Conservation (phyloP, 2,888 invertebrate genomes). For the Cistogaster globosa region DNA sequence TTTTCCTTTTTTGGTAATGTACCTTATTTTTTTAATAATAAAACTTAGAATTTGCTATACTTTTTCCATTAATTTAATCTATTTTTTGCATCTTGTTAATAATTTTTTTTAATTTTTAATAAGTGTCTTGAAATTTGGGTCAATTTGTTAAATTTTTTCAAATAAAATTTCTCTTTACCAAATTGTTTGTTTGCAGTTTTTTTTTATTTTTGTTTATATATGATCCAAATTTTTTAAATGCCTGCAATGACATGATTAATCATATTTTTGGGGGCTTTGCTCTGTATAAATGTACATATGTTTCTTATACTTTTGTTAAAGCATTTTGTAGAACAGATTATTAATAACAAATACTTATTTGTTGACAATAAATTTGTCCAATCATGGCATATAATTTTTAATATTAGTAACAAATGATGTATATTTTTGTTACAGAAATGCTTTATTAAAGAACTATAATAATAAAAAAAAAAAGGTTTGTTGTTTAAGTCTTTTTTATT, state of each 20-base stretch:
- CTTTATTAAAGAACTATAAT: constrained; percentile 36
- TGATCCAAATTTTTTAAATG: background rate
- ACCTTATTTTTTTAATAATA: constrained; percentile 34
- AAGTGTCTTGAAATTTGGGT: constrained; percentile 65
- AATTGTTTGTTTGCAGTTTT: background rate
- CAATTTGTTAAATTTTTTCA: constrained; percentile 35
- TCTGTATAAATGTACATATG: background rate
- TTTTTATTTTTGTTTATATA: constrained; percentile 13
- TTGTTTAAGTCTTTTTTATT: constrained; percentile 48
- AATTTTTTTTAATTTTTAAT: constrained; percentile 55
- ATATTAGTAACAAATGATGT: background rate
- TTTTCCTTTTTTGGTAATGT: constrained; percentile 18
- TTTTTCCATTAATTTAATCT: constrained; percentile 8
- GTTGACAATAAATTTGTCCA: constrained; percentile 76
- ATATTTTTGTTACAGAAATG: constrained; percentile 55
- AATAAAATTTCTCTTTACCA: constrained; percentile 60
- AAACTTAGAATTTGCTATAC: constrained; percentile 28
- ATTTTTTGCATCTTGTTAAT: constrained; percentile 34
- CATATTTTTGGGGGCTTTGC: constrained; percentile 41
- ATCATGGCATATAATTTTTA: constrained; percentile 75
- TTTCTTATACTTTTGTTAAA: background rate
- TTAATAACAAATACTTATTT: constrained; percentile 45
- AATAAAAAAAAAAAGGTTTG: constrained; percentile 19
- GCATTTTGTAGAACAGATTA: background rate
- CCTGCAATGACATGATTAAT: constrained; percentile 58